Evolutionary conservation across 2,113 vertebrate species (phyloP).

Genomic region (Syrrhaptes paradoxus): DNA sequence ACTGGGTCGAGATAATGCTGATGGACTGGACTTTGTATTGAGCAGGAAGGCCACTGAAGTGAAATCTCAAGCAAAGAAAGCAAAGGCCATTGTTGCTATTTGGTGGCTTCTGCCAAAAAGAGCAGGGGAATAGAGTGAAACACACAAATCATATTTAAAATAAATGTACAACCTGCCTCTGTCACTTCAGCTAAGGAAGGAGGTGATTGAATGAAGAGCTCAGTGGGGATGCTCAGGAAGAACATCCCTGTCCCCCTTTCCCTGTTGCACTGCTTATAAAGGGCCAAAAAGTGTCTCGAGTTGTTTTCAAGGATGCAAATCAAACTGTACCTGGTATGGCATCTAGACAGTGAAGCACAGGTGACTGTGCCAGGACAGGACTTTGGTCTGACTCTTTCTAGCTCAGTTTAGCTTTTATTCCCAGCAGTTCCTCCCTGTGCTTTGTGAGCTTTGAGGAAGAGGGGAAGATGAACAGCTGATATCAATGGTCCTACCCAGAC

Average conservation of each 20-base stretch:
- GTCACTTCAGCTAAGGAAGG: background rate
- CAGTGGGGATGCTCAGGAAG: background rate
- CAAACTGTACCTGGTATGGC: background rate
- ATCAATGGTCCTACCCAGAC: background rate
- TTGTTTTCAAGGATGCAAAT: background rate
- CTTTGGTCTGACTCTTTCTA: background rate
- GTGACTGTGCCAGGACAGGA: background rate
- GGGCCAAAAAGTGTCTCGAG: background rate
- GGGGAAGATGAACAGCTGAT: background rate
- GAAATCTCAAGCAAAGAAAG: background rate
- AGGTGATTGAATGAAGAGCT: background rate
- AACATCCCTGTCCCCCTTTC: background rate
- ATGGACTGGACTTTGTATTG: background rate
- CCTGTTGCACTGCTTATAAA: background rate
- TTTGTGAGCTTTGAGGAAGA: background rate
- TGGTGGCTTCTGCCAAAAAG: background rate
- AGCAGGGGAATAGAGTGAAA: background rate
- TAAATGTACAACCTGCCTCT: background rate
- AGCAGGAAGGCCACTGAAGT: background rate
- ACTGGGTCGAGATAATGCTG: background rate
- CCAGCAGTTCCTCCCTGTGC: background rate
- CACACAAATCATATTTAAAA: background rate
- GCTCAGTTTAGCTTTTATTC: background rate
- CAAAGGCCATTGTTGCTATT: background rate
- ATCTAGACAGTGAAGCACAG: background rate